Evolutionary conservation across 2,113 vertebrate genomes (phyloP).

Genomic region (Puffinus mauretanicus): DNA sequence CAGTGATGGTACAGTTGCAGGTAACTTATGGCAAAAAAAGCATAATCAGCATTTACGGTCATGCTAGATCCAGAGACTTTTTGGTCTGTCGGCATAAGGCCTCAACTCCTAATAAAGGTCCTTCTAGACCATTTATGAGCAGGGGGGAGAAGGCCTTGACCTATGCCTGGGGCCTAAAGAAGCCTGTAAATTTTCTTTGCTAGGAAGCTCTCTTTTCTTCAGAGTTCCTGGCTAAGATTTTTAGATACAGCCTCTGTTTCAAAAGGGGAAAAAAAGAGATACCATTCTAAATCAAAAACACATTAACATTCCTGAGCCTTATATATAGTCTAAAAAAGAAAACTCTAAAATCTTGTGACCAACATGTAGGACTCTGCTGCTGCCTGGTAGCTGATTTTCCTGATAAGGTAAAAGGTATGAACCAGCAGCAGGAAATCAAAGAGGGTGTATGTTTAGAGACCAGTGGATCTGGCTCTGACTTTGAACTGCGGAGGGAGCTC

Average conservation of each 20-base stretch:
- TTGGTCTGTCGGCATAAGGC: background rate
- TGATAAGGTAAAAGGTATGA: background rate
- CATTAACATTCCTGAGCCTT: background rate
- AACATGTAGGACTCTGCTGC: background rate
- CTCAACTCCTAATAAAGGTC: background rate
- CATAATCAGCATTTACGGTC: background rate
- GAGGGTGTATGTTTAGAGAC: background rate
- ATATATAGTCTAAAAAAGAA: accelerated
- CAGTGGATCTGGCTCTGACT: background rate
- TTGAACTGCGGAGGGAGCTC: background rate
- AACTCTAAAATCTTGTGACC: background rate
- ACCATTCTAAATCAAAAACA: background rate
- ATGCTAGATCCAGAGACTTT: background rate
- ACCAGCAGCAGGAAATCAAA: background rate
- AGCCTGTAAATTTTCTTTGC: background rate
- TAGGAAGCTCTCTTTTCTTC: background rate
- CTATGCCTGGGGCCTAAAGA: background rate
- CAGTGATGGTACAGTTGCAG: background rate
- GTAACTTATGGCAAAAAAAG: background rate
- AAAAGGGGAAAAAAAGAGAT: accelerated
- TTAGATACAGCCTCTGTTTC: background rate
- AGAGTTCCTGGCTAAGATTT: background rate
- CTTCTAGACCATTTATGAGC: background rate
- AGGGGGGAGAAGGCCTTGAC: background rate
- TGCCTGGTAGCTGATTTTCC: background rate